Evolutionary conservation across 2,888 invertebrate species (phyloP).

Genomic region (Oithona nana): DNA sequence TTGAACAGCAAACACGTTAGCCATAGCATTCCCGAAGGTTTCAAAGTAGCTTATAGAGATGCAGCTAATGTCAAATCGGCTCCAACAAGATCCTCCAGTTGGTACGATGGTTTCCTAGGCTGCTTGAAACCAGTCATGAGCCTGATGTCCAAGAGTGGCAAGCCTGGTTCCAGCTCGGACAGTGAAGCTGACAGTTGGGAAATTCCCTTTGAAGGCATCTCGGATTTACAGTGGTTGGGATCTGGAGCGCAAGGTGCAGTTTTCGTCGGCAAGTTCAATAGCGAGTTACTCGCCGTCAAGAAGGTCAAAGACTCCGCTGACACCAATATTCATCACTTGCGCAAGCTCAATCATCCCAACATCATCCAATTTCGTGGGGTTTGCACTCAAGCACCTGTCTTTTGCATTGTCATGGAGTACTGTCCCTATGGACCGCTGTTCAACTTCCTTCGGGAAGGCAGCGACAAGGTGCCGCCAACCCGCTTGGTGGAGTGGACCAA

Average conservation of each 20-base stretch:
- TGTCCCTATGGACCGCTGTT: constrained; percentile 88
- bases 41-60: neutral
- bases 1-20: neutral
- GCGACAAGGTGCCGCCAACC: constrained; percentile 53
- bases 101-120: constrained; percentile 51
- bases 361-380: constrained; percentile 84
- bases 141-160: constrained; percentile 47
- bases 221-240: constrained; percentile 71
- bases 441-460: constrained; percentile 64
- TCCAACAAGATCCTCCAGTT: neutral
- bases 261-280: constrained; percentile 53
- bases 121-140: constrained; percentile 72
- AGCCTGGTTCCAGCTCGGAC: neutral
- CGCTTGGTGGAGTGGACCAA: constrained; percentile 79
- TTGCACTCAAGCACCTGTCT: constrained; percentile 74
- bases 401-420: constrained; percentile 94
- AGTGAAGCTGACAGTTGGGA: constrained; percentile 82
- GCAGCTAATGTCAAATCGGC: neutral
- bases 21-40: neutral
- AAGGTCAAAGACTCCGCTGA: constrained; percentile 80
- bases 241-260: constrained; percentile 93
- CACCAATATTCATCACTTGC: constrained; percentile 74
- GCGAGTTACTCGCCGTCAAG: constrained; percentile 79
- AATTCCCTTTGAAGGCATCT: constrained; percentile 75
- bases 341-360: constrained; percentile 85